Conservation (phyloP, 92 coral and sea anemone genomes). For the Galaxea fascicularis region DNA sequence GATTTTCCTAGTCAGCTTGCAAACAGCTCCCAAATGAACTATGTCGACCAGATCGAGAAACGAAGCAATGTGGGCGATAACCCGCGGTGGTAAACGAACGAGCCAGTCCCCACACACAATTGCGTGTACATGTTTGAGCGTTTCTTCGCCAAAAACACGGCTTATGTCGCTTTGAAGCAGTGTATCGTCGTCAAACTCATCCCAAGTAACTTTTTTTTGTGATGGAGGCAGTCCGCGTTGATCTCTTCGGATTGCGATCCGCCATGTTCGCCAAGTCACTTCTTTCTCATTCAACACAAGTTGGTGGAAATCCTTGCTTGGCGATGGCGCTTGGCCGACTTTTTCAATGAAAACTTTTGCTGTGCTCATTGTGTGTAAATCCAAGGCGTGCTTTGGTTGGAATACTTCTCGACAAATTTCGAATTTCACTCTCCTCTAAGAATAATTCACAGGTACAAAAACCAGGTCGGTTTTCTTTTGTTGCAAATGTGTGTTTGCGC, state of each 20-base stretch:
- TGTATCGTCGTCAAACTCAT: conserved; percentile 92
- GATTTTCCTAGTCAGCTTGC: conserved; percentile 83
- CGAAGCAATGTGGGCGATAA: conserved; percentile 75
- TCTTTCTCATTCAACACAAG: conserved; percentile 88
- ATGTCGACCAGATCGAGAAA: conserved; percentile 85
- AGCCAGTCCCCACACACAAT: conserved; percentile 99
- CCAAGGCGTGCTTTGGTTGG: not conserved
- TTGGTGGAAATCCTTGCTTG: conserved; percentile 98
- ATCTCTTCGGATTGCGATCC: conserved; percentile 91
- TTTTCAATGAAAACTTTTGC: conserved; percentile 84
- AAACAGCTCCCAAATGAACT: conserved; percentile 87
- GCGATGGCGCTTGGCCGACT: conserved; percentile 95
- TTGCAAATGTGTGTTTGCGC: conserved; percentile 26
- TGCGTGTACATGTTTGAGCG: conserved; percentile 93
- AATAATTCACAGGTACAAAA: not conserved
- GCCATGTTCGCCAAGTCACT: conserved; percentile 97
- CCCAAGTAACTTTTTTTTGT: conserved; percentile 90
- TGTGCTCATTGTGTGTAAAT: conserved; percentile 58
- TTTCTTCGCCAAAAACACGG: conserved; percentile 96
- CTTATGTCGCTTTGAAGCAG: conserved; percentile 90
- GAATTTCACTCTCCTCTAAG: not conserved
- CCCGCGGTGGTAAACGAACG: conserved; percentile 87
- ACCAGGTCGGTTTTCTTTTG: not conserved
- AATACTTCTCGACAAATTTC: not conserved
- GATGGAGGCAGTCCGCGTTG: conserved; percentile 93